These are phyloP conservation scores for Lepidurus couesii DNA, from an alignment of 1,140 invertebrate species.

Conservation along the genomic window DNA sequence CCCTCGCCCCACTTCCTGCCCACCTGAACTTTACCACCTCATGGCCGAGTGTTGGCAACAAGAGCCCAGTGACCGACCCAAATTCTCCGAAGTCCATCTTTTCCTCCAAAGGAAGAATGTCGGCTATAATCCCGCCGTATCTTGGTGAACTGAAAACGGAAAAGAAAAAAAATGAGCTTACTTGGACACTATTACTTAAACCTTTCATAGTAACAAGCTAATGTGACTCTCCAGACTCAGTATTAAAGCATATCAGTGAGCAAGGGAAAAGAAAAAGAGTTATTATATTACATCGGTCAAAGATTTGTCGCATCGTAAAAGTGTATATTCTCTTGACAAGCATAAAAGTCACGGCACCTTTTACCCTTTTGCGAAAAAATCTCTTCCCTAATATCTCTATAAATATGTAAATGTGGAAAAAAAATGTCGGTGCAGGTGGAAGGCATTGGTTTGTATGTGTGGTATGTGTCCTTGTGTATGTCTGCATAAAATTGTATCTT, in stretches of 20 bases:
- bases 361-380: neutral
- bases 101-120: slow-evolving; percentile 65
- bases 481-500: neutral
- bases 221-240: neutral
- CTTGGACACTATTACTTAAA: neutral
- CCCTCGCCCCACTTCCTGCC: slow-evolving; percentile 52
- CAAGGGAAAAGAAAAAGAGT: neutral
- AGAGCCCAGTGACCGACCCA: slow-evolving; percentile 56
- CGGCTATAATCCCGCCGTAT: slow-evolving; percentile 42
- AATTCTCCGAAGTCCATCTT: slow-evolving; percentile 65
- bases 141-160: neutral
- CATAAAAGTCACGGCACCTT: neutral
- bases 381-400: neutral
- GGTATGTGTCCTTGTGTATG: neutral
- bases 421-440: slow-evolving; percentile 1
- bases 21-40: slow-evolving; percentile 63
- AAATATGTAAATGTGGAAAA: neutral
- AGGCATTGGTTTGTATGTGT: neutral
- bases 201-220: neutral
- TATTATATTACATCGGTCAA: neutral
- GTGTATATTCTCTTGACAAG: slow-evolving; percentile 8
- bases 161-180: too few species aligned
- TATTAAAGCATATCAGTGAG: slow-evolving; percentile 10
- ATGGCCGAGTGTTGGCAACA: slow-evolving; percentile 71
- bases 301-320: neutral